A percentile compares a stretch with the other conserved stretches of the same genome.
Conservation (phyloP, 2,797 vertebrate species). For the Oreonectes daqikongensis region DNA sequence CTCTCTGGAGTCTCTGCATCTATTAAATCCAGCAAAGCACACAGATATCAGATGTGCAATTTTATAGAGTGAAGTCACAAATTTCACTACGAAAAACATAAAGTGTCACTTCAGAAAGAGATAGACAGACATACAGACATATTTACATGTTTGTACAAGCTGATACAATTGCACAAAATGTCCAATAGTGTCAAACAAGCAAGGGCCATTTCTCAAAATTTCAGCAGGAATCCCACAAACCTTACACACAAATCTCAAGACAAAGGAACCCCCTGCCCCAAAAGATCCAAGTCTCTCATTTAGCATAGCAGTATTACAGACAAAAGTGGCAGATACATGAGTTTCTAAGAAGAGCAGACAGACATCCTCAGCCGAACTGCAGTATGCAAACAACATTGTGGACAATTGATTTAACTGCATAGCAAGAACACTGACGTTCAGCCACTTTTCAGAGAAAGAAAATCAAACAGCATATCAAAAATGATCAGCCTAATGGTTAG, state of each 20-base stretch:
- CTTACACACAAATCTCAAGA: neutral
- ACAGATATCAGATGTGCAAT: neutral
- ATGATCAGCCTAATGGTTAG: neutral
- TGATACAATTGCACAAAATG: neutral
- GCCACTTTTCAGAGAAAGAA: neutral
- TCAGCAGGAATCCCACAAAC: slow-evolving; percentile 4
- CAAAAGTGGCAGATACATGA: neutral
- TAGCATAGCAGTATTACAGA: slow-evolving; percentile 3
- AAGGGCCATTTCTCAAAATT: neutral
- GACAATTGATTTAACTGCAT: slow-evolving; percentile 8
- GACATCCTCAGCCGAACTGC: neutral
- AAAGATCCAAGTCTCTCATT: neutral
- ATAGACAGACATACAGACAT: neutral
- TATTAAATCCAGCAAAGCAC: neutral
- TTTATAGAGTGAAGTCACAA: neutral
- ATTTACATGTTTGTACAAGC: slow-evolving; percentile 36
- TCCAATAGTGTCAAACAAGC: slow-evolving; percentile 26
- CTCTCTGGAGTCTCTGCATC: slow-evolving; percentile 1
- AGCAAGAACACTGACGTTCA: slow-evolving; percentile 5
- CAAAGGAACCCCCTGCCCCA: neutral
- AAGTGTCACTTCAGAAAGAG: neutral
- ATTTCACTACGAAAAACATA: neutral
- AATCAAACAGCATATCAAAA: neutral
- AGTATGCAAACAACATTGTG: slow-evolving; percentile 17
- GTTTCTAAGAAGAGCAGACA: neutral